Evolutionary conservation across 1,140 invertebrate genomes (phyloP), one percentile per base, ranked within the genome.

Genomic region (Pseudomyrmex sp.): DNA sequence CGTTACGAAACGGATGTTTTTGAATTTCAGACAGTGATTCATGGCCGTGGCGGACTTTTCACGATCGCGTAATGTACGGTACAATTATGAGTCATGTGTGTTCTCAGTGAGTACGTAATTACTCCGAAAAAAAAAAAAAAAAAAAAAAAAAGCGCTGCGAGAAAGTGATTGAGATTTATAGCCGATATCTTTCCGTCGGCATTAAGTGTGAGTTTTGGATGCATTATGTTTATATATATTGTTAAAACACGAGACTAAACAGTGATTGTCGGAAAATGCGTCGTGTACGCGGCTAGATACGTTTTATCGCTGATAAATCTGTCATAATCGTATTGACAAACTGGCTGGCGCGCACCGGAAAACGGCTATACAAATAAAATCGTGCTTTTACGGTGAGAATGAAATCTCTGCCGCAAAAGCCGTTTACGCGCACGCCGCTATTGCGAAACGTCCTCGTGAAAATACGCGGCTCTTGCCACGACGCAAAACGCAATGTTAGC

Each of bases 291-390:
- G 12, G 50, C 18, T 69, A 13, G 20, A 54, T 70, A 44, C 66
- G n/a, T 80, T 80, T 80, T 80, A 72, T 72, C 20, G 66, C 66
- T 59, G 66, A 80, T 80, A 80, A 80, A 80, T 80, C 66, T 80
- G 76, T 80, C 76, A 80, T 80, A 80, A 80, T 80, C 76, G 66
- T 72, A 72, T 80, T 70, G 76, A 70, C 76, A 80, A 70, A 80
- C 66, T 80, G 52, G 52, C 35, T 10, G 46, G 56, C 76, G 20
- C 26, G 56, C 54, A 8, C 76, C 54, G 56, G 66, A 48, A 80
- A 80, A 80, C 76, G 76, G 54, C 76, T 72, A 80, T 72, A 50
- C 76, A 80, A 80, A 80, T 80, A 80, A 80, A 80, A 80, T 23
- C 46, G 44, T 48, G 54, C 50, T 80, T 35, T 70, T 80, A 80